These are phyloP conservation scores for Yoshiicerus persimilis DNA, from an alignment of 1,140 invertebrate genomes.

Conservation along the genomic window DNA sequence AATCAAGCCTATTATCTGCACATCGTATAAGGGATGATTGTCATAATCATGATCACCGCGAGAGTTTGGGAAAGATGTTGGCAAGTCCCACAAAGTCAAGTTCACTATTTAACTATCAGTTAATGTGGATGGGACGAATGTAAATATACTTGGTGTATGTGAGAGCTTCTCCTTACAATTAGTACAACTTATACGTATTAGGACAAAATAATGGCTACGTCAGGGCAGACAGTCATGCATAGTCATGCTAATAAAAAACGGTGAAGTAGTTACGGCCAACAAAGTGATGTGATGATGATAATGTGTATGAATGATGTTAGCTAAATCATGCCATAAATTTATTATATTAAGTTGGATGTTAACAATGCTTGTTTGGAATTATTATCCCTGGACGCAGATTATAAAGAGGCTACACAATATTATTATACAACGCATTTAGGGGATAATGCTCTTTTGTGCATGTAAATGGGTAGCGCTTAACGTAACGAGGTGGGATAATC, in stretches of 20 bases:
- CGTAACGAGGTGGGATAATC: not conserved
- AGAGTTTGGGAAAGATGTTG: not conserved
- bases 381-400: not conserved
- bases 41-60: constrained; percentile 16
- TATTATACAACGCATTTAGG: not conserved
- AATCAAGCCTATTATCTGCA: constrained; percentile 23
- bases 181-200: not conserved
- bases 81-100: not conserved
- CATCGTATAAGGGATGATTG: constrained; percentile 23
- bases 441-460: not conserved
- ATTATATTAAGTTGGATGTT: not conserved
- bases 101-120: not conserved
- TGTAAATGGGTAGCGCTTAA: constrained; percentile 2
- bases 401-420: not conserved
- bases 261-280: not conserved
- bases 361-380: constrained; percentile 1
- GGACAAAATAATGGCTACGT: not conserved
- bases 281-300: not conserved
- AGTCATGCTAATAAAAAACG: not conserved
- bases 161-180: not conserved
- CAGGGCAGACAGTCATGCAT: not conserved
- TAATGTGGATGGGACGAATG: not conserved
- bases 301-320: not conserved
- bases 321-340: constrained; percentile 10
- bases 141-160: not conserved